These are phyloP conservation scores for rat (Rattus norvegicus) DNA, from an alignment of 2,113 vertebrate species.

Conservation along the genomic window DNA sequence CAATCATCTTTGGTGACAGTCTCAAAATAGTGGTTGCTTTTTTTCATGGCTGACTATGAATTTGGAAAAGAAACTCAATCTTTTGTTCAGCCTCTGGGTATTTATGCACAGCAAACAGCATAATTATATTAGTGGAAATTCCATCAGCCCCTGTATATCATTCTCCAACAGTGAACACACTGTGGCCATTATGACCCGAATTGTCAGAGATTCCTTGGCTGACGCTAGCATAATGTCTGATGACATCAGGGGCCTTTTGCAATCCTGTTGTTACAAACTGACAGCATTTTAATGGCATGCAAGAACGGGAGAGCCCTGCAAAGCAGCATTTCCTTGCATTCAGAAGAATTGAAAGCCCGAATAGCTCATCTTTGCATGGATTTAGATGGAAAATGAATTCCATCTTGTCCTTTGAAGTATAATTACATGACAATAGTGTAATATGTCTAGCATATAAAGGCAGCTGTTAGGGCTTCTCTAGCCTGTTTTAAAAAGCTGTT, in stretches of 20 bases:
- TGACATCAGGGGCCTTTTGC: conserved; percentile 61
- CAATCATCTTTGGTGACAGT: neutral
- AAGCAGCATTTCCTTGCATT: neutral
- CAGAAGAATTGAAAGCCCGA: neutral
- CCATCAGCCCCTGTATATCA: neutral
- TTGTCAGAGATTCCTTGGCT: conserved; percentile 56
- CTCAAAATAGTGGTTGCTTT: conserved; percentile 39
- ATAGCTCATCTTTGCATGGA: neutral
- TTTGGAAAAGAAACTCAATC: conserved; percentile 57
- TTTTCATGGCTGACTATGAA: conserved; percentile 54
- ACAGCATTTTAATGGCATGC: conserved; percentile 52
- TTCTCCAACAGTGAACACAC: conserved; percentile 33
- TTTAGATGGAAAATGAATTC: conserved; percentile 57
- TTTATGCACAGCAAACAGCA: conserved; percentile 2
- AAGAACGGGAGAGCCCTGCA: conserved; percentile 23
- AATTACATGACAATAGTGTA: conserved; percentile 52
- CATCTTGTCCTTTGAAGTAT: conserved; percentile 56
- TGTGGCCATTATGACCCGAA: conserved; percentile 41
- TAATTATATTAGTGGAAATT: conserved; percentile 66
- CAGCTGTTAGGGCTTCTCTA: conserved; percentile 49
- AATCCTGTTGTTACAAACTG: conserved; percentile 27
- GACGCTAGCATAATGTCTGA: conserved; percentile 27
- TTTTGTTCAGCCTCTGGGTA: conserved; percentile 61
- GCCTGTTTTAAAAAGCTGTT: conserved; percentile 54
- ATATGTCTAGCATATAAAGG: conserved; percentile 37